Percentiles rank a stretch among this genome's conserved stretches.
Evolutionary conservation across 2,797 vertebrate genomes (phyloP).

Genomic region (Serranus cabrilla): DNA sequence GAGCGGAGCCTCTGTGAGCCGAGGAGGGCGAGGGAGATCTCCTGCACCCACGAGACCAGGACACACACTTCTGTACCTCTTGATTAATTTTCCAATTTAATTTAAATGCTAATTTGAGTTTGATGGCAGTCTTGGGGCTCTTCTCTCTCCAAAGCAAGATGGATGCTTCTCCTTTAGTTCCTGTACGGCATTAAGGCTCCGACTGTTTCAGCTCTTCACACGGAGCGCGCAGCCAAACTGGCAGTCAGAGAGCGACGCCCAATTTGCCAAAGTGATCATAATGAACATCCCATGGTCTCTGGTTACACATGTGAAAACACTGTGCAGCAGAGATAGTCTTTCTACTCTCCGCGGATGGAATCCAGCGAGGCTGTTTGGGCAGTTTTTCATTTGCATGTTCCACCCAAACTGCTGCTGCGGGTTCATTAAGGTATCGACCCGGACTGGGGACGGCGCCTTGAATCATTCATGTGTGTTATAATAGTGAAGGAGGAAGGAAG

Average conservation of each 20-base stretch:
- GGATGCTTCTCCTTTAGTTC: conserved; percentile 33
- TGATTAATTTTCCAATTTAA: conserved; percentile 59
- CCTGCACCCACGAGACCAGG: not conserved
- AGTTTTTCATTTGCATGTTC: conserved; percentile 17
- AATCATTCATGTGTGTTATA: conserved; percentile 28
- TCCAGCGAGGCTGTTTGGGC: conserved; percentile 9
- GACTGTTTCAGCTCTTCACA: conserved; percentile 11
- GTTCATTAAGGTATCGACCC: conserved; percentile 32
- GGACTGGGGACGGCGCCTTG: not conserved
- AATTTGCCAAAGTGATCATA: conserved; percentile 39
- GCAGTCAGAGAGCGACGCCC: not conserved
- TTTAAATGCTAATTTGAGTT: conserved; percentile 72
- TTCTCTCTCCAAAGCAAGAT: conserved; percentile 29
- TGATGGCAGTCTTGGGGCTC: conserved; percentile 49
- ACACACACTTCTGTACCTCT: conserved; percentile 30
- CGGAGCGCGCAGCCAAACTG: conserved; percentile 6
- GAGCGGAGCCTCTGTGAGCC: conserved; percentile 6
- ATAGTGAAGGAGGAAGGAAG: not conserved
- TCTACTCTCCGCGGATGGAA: conserved; percentile 28
- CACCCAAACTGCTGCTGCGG: conserved; percentile 13
- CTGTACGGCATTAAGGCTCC: not conserved
- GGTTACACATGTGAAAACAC: conserved; percentile 2
- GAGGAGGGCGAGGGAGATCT: not conserved
- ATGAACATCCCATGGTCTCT: conserved; percentile 33
- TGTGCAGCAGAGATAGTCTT: not conserved